These are phyloP conservation scores for Phoeniculus purpureus DNA, from an alignment of 2,797 vertebrate genomes.

Conservation along the genomic window DNA sequence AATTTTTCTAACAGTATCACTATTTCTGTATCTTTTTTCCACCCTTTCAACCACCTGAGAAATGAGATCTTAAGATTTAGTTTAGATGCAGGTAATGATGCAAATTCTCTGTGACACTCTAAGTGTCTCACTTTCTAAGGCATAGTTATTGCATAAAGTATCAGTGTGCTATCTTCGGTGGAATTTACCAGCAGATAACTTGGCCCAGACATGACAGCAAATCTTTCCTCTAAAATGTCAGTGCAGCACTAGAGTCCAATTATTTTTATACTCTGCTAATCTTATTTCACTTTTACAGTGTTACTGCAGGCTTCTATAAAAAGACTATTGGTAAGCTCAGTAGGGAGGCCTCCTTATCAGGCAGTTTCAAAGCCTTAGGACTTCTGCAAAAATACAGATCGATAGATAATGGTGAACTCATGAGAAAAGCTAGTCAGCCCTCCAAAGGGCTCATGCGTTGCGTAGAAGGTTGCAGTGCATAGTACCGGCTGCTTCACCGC, in stretches of 20 bases:
- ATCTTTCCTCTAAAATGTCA: constrained; percentile 48
- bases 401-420: constrained; percentile 11
- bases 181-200: constrained; percentile 38
- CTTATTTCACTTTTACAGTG: constrained; percentile 40
- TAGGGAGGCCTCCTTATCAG: constrained; percentile 16
- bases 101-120: not conserved
- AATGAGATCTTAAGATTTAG: not conserved
- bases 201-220: constrained; percentile 18
- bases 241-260: constrained; percentile 19
- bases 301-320: constrained; percentile 40
- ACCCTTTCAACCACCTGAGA: not conserved
- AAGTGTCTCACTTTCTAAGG: not conserved
- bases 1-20: not conserved
- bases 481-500: not conserved
- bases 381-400: constrained; percentile 26
- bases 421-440: not conserved
- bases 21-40: not conserved
- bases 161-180: constrained; percentile 5
- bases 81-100: not conserved
- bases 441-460: not conserved
- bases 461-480: not conserved
- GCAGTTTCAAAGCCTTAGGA: constrained; percentile 32
- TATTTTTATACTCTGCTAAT: constrained; percentile 66
- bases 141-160: not conserved
- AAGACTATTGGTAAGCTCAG: constrained; percentile 50